Evolutionary conservation across 2,888 invertebrate genomes (phyloP), one percentile per base, ranked within the genome.

Genomic region (Allygus modestus): DNA sequence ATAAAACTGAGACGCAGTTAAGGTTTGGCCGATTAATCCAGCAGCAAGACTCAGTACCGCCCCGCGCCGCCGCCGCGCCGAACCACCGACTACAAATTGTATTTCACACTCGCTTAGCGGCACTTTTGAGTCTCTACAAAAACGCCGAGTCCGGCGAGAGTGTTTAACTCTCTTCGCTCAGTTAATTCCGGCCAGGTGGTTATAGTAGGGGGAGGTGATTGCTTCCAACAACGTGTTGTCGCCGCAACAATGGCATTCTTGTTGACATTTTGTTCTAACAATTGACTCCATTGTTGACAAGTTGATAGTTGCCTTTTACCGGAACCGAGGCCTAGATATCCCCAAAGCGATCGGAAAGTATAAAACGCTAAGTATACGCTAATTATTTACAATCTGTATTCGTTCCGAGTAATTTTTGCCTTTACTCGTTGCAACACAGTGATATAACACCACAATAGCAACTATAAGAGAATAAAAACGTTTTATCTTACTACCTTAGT

Each of bases 61-160:
- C 15, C 23, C 28, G 23, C 23, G 65, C 65, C 28, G 26, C 20
- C 46, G 1, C 23, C 28, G 23, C 23, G 65, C 65, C 28, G 26
- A n/a, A 43, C 43, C 26, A 26, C 51, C 37, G 17, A 54, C 79
- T 33, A 79, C 79, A 79, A 79, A 79, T 79, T 79, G 58, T 37
- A 37, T 79, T 79, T 79, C 79, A 79, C 79, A 79, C 79, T 58
- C 79, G 54, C 58, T 79, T 79, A 79, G 79, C 79, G 79, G 79
- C 79, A 11, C 58, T 79, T 77, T 65, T 58, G 79, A 79, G 51
- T 54, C 31, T 26, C 77, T 15, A 77, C 77, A 77, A 77, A 77
- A 77, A 77, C 77, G 2, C 33, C 75, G 37, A n/a, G 5, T 7
- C 37, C 2, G 1, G n/a, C 2, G 37, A 20, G 46, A 43, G 33